A percentile compares a stretch with the other conserved stretches of the same genome.
These are phyloP conservation scores for Xestia ashworthii DNA, from an alignment of 2,888 invertebrate species.

Conservation along the genomic window DNA sequence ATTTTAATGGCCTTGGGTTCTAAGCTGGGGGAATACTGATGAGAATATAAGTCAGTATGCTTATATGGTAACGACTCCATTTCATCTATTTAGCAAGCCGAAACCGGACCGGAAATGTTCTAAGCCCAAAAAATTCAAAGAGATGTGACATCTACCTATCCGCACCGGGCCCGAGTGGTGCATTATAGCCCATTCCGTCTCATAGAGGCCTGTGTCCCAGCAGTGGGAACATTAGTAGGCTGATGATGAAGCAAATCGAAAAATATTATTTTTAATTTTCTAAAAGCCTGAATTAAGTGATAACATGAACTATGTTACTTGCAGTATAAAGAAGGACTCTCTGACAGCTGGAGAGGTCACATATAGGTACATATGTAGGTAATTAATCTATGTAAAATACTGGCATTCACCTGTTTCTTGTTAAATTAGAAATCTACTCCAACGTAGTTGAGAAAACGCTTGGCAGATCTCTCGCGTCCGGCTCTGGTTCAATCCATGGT, in stretches of 20 bases:
- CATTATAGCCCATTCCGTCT: too few relatives aligned
- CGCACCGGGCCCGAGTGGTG: too few relatives aligned
- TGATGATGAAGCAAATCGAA: too few relatives aligned
- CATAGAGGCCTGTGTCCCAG: too few relatives aligned
- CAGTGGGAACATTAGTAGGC: too few relatives aligned
- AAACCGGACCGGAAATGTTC: too few relatives aligned
- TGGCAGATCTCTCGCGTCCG: too few relatives aligned
- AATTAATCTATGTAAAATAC: not conserved
- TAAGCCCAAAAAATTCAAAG: too few relatives aligned
- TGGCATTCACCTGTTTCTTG: not conserved
- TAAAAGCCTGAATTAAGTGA: not conserved
- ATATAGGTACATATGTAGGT: not conserved
- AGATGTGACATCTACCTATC: too few relatives aligned
- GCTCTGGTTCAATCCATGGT: too few relatives aligned
- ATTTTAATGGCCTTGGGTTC: slow-evolving; percentile 7
- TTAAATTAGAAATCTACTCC: not conserved
- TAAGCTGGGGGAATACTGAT: too few relatives aligned
- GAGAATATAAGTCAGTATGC: not conserved
- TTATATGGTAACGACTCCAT: not conserved
- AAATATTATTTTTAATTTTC: not conserved
- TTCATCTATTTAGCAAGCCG: not conserved
- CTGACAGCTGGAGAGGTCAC: not conserved
- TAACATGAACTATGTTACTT: too few relatives aligned
- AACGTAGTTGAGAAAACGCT: not conserved
- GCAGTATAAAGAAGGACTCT: not conserved